phyloP scores from a whole-genome alignment of 2,113 vertebrate species.

The Eudorcas thomsonii region DNA sequence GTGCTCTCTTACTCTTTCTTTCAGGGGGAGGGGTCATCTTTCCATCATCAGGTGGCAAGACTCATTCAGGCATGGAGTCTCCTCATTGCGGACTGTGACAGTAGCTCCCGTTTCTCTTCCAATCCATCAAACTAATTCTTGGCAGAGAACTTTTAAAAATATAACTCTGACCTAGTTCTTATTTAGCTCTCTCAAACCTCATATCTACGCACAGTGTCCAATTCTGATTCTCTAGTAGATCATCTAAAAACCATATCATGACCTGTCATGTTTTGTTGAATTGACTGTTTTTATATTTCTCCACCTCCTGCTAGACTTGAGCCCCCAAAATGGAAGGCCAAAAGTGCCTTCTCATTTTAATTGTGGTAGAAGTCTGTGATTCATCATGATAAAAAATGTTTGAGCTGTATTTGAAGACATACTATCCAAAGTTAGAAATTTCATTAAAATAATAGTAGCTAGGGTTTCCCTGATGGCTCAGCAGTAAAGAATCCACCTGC shows the following conservation, averaged over 20 bases:
- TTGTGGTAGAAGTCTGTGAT: background rate
- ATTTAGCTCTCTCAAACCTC: background rate
- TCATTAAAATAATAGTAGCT: background rate
- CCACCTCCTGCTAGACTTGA: background rate
- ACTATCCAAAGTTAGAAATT: background rate
- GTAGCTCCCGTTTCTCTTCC: background rate
- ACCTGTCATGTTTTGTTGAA: background rate
- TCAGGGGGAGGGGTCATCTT: background rate
- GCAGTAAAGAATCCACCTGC: background rate
- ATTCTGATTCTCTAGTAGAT: background rate
- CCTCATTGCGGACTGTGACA: background rate
- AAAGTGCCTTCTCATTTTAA: background rate
- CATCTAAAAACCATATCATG: background rate
- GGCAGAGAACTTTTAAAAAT: conserved; percentile 6
- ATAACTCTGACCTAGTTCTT: background rate
- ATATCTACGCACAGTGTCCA: background rate
- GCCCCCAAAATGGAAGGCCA: background rate
- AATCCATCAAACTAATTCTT: background rate
- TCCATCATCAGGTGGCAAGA: background rate
- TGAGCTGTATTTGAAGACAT: conserved; percentile 11
- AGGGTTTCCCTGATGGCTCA: background rate
- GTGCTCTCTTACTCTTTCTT: background rate
- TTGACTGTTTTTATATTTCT: background rate
- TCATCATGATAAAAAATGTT: background rate
- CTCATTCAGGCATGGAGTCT: background rate